Evolutionary conservation across 2,888 invertebrate genomes (phyloP).

Genomic region (Plagiodera versicolora): DNA sequence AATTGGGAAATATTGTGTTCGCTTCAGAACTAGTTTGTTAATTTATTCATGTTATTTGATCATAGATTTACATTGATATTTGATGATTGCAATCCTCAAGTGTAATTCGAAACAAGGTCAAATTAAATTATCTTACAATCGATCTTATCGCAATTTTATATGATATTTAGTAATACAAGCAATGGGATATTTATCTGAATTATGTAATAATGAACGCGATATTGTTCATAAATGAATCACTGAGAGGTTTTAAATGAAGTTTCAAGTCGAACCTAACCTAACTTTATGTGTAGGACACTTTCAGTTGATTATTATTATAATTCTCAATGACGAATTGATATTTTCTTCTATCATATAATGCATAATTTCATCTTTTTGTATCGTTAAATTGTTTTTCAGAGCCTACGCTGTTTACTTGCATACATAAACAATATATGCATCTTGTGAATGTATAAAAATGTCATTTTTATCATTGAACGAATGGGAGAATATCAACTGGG

Average conservation of each 20-base stretch:
- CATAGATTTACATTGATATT: too few species aligned
- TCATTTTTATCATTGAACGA: too few species aligned
- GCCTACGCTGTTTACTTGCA: background rate
- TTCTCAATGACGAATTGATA: too few species aligned
- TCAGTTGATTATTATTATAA: too few species aligned
- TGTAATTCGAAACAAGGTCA: background rate
- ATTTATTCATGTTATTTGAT: too few species aligned
- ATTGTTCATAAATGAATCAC: too few species aligned
- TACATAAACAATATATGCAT: background rate
- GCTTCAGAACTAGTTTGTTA: too few species aligned
- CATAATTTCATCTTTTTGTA: background rate
- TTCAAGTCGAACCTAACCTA: too few species aligned
- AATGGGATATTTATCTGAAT: background rate
- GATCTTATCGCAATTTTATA: background rate
- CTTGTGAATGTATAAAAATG: too few species aligned
- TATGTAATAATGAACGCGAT: background rate
- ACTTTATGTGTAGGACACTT: too few species aligned
- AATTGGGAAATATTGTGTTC: too few species aligned
- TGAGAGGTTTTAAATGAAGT: too few species aligned
- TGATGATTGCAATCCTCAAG: background rate
- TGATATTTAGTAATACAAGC: background rate
- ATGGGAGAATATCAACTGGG: background rate
- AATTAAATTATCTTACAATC: background rate
- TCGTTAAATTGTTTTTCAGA: background rate
- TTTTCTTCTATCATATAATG: background rate